Evolutionary conservation across 1,140 invertebrate genomes (phyloP), one percentile per base, ranked within the genome.

Genomic region (Drosophila lacteicornis): DNA sequence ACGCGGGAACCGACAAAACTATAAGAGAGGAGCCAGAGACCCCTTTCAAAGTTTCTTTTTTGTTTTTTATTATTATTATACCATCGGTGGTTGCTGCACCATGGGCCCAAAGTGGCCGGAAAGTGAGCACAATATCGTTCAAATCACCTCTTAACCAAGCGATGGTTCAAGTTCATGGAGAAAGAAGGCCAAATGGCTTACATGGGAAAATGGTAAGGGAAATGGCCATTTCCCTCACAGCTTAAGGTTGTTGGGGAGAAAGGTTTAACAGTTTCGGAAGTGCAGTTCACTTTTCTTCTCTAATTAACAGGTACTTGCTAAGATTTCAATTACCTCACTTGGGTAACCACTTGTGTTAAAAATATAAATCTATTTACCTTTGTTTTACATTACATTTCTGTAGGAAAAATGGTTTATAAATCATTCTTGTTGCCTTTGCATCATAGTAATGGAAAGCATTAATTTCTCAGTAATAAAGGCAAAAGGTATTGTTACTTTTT

Each of bases 31-130:
- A 38, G 27, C 27, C 27, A 30, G 36, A 11, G 36, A 11, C 53
- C 17, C 53, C 57, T 74, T 49, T 55, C 68, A 67, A 62, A 69
- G 50, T 57, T 74, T 73, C 69, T 66, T 56, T 56, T 59, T 55
- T 40, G 36, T 60, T 75, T 63, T 77, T 70, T 70, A 53, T 58
- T 73, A 36, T 57, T 55, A 75, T 81, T 60, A 65, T 63, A 50
- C 30, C 73, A 63, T 46, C 49, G 73, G 25, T 8, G 22, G 45
- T 56, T 49, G 45, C 56, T 56, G 56, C 56, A 76, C 73, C 62
- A 76, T 50, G 66, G 65, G 56, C 60, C 30, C 19, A 57, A 55
- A 62, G 46, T 70, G 69, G 9, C 53, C 55, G 53, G 68, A 74
- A 74, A 60, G 68, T 51, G 36, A 25, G 19, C 69, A 70, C 15